phyloP scores from a whole-genome alignment of 2,797 vertebrate genomes.

The Chiroxiphia lanceolata region DNA sequence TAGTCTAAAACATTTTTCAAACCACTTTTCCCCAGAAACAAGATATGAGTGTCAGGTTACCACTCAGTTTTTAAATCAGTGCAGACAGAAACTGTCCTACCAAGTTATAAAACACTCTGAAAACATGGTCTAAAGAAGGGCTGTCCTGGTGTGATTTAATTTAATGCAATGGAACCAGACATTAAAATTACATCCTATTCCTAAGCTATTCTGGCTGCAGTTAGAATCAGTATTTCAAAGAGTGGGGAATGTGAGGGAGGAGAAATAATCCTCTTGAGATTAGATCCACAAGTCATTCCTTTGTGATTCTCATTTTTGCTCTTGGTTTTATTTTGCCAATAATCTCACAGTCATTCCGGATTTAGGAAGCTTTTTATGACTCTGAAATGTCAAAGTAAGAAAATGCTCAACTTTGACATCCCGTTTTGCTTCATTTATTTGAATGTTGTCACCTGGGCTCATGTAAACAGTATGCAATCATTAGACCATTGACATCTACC shows the following conservation, averaged over 20 bases:
- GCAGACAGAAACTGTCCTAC: not conserved
- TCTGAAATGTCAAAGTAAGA: not conserved
- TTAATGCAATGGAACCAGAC: not conserved
- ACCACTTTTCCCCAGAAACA: not conserved
- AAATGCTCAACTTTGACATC: not conserved
- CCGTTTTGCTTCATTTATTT: not conserved
- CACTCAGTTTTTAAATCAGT: not conserved
- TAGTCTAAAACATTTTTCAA: not conserved
- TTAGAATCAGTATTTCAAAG: not conserved
- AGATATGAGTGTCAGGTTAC: not conserved
- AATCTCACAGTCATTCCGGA: not conserved
- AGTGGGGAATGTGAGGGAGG: not conserved
- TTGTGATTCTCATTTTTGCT: not conserved
- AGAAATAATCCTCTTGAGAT: not conserved
- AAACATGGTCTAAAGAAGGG: not conserved
- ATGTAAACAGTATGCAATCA: not conserved
- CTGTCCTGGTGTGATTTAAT: not conserved
- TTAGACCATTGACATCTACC: not conserved
- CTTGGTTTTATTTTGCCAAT: not conserved
- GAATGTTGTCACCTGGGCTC: not conserved
- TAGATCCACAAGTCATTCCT: not conserved
- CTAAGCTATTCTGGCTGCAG: not conserved
- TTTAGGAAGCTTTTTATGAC: not conserved
- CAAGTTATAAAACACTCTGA: not conserved
- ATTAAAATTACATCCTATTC: not conserved